phyloP scores from a whole-genome alignment of 2,888 invertebrate genomes.

The Luffia ferchaultella region DNA sequence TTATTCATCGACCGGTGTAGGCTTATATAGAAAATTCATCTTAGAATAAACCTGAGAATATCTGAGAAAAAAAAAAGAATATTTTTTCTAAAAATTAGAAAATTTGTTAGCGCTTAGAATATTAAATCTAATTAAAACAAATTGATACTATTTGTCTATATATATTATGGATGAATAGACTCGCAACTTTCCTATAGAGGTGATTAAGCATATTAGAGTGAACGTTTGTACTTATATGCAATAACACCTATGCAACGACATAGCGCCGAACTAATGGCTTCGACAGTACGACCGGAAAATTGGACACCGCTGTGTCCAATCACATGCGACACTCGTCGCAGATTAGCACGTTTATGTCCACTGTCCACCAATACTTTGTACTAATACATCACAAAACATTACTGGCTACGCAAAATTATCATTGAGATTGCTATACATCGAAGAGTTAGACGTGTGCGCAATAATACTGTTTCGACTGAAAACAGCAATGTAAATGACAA shows the following conservation, averaged over 20 bases:
- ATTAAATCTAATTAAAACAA: too few species aligned
- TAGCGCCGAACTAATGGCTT: slow-evolving; percentile 40
- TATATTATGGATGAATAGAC: too few species aligned
- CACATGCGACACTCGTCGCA: slow-evolving; percentile 61
- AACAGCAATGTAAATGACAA: not conserved
- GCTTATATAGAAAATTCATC: too few species aligned
- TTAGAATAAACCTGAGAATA: too few species aligned
- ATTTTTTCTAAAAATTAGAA: too few species aligned
- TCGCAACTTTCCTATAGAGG: too few species aligned
- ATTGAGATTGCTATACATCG: slow-evolving; percentile 33
- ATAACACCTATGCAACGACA: not conserved
- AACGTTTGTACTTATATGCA: too few species aligned
- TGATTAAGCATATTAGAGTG: too few species aligned
- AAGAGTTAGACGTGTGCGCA: slow-evolving; percentile 27
- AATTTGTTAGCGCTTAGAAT: too few species aligned
- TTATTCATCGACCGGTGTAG: too few species aligned
- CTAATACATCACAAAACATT: slow-evolving; percentile 25
- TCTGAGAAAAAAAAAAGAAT: too few species aligned
- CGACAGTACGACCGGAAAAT: slow-evolving; percentile 47
- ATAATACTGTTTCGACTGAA: slow-evolving; percentile 9
- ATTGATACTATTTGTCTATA: too few species aligned
- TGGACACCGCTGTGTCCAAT: slow-evolving; percentile 55
- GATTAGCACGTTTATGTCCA: slow-evolving; percentile 56
- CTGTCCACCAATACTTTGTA: slow-evolving; percentile 24
- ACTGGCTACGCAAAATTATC: slow-evolving; percentile 14